phyloP scores from a whole-genome alignment of 2,797 vertebrate species.

The Leucoraja ocellata region DNA sequence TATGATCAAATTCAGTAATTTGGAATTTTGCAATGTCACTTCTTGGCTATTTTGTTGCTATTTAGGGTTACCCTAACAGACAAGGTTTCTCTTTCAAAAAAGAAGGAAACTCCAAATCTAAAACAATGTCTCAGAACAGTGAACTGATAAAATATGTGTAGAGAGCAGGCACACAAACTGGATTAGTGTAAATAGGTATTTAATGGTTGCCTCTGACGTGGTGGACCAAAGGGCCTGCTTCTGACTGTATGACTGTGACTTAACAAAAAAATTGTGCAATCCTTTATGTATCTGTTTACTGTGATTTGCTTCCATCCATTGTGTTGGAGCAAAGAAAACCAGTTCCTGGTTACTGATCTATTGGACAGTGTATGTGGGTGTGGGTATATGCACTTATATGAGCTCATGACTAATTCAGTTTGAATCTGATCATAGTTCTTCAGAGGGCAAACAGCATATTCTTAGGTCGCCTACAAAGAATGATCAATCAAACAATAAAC shows the following conservation, averaged over 20 bases:
- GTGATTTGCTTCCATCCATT: background rate
- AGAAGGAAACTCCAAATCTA: background rate
- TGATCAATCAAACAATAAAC: background rate
- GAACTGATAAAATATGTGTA: background rate
- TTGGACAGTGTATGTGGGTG: background rate
- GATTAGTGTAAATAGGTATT: background rate
- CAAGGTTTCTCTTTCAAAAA: background rate
- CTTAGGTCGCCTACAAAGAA: background rate
- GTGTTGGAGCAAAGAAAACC: background rate
- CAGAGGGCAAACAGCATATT: background rate
- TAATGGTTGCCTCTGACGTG: background rate
- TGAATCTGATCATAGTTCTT: background rate
- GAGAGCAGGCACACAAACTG: background rate
- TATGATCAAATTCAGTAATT: background rate
- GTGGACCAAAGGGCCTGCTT: too few relatives aligned
- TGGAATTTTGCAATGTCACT: background rate
- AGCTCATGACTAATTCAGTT: background rate
- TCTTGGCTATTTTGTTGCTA: background rate
- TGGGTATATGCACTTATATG: background rate
- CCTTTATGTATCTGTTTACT: too few relatives aligned
- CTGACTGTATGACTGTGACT: too few relatives aligned
- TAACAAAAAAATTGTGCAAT: too few relatives aligned
- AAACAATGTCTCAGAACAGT: background rate
- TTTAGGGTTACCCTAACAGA: background rate
- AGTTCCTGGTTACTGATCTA: background rate